A percentile compares a stretch with the other conserved stretches of the same genome.
Evolutionary conservation across 2,113 vertebrate species (phyloP).

Genomic region (Thinocorus orbignyianus): DNA sequence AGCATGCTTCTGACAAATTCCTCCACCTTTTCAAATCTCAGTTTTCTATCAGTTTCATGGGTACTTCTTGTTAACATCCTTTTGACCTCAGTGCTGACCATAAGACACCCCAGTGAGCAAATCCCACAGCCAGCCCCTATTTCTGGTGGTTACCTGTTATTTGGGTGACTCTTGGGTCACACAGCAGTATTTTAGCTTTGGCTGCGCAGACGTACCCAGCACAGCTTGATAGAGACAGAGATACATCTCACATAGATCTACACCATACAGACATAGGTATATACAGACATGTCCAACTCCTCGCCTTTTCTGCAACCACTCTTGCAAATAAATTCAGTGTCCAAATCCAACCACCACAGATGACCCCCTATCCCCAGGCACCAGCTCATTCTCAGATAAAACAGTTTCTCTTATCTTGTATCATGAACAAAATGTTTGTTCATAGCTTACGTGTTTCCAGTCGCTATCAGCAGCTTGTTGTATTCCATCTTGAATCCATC

Average conservation of each 20-base stretch:
- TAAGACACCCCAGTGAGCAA: not conserved
- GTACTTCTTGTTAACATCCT: too few relatives aligned
- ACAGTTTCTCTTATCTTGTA: not conserved
- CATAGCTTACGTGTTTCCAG: slow-evolving; percentile 86
- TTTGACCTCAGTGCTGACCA: not conserved
- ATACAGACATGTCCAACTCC: not conserved
- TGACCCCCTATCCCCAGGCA: not conserved
- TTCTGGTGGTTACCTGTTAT: not conserved
- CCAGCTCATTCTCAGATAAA: not conserved
- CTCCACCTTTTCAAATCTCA: not conserved
- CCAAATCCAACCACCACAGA: not conserved
- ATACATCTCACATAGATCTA: not conserved
- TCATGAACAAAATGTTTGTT: not conserved
- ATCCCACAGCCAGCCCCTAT: not conserved
- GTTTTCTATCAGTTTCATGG: not conserved
- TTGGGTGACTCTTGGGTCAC: not conserved
- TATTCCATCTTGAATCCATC: slow-evolving; percentile 96
- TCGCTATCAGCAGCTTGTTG: slow-evolving; percentile 92
- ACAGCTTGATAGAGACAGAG: not conserved
- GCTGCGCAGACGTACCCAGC: not conserved
- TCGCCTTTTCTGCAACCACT: not conserved
- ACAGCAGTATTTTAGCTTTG: not conserved
- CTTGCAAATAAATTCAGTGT: not conserved
- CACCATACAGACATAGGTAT: not conserved
- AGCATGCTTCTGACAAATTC: not conserved